These are phyloP conservation scores for Andrena praecox DNA, from an alignment of 2,888 invertebrate genomes.

Conservation along the genomic window DNA sequence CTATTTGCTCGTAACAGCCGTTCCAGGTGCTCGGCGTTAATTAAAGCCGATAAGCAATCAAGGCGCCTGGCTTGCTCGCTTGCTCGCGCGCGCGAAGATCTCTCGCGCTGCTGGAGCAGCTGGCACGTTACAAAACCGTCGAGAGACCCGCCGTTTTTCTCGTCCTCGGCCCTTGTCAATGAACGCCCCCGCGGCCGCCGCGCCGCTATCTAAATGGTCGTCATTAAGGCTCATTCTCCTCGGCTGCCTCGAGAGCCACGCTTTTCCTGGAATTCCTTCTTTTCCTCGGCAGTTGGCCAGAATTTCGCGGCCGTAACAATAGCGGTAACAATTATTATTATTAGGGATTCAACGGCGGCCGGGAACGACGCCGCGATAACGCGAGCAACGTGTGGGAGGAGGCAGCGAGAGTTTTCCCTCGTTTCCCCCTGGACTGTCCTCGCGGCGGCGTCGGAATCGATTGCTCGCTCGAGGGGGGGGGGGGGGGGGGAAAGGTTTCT, in stretches of 20 bases:
- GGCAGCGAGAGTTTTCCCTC: not conserved
- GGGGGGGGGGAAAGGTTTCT: slow-evolving; percentile 36
- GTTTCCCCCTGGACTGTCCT: not conserved
- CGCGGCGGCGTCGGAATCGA: not conserved
- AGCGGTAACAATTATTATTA: slow-evolving; percentile 11
- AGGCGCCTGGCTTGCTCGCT: not conserved
- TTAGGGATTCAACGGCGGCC: slow-evolving; percentile 7
- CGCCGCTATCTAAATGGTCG: slow-evolving; percentile 43
- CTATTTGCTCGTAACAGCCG: slow-evolving; percentile 16
- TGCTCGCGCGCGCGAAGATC: not conserved
- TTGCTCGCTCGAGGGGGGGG: not conserved
- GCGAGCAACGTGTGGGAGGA: not conserved
- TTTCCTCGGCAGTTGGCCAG: slow-evolving; percentile 3
- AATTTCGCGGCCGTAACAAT: slow-evolving; percentile 26
- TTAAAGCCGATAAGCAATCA: slow-evolving; percentile 33
- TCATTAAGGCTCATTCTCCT: slow-evolving; percentile 47
- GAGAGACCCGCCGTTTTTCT: not conserved
- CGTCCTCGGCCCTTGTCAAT: not conserved
- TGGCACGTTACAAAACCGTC: not conserved
- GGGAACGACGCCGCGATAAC: slow-evolving; percentile 9
- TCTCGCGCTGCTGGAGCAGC: not conserved
- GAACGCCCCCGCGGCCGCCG: not conserved
- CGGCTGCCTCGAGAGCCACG: slow-evolving; percentile 4
- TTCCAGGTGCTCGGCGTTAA: slow-evolving; percentile 30
- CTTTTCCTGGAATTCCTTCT: slow-evolving; percentile 40